Evolutionary conservation across 2,113 vertebrate genomes (phyloP), one percentile per base, ranked within the genome.

Genomic region (Sceloporus tristichus): DNA sequence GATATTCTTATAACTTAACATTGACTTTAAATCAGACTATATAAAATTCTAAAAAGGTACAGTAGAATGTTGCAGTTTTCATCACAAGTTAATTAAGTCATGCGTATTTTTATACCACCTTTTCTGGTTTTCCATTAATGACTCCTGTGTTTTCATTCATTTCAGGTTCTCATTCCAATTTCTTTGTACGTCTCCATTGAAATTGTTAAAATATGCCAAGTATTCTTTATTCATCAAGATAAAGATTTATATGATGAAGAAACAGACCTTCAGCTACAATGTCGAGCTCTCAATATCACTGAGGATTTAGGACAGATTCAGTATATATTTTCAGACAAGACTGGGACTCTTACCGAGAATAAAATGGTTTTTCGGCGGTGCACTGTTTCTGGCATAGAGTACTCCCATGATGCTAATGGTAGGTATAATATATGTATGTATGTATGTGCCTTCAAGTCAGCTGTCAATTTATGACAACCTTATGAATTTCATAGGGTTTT

Each of bases 361-460:
- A 99, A 99, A 97, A 99, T 99, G 99, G 98, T 99, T 93, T 99
- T 99, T 94, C 97, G 99, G 42, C 97, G 98, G 81, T 99, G 99
- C 94, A 98, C 98, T 0, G 99, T 99, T 90, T 98, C 98, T 34
- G 99, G 99, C 79, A 96, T 98, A 90, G 99, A 99, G 92, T 99
- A 99, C 96, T 98, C 98, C 25, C 99, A 99, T n/a, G 98, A 99
- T 91, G 99, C 98, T 16, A 99, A 99, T 0, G 98, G 99, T 99
- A 93, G 97, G 97, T 92, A 85, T 19, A 4, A 40, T 53, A n/a
- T 79, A 34, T 34, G 34, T 34, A 34, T 48, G 48, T 48, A 48
- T 48, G 48, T 48, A 48, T 48, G 48, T 48, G 48, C 48, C 48
- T 48, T 48, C 48, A 48, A 48, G 48, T 48, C 48, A 48, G 48